These are phyloP conservation scores for Drosophila siamana DNA, from an alignment of 2,888 invertebrate species.

Conservation along the genomic window DNA sequence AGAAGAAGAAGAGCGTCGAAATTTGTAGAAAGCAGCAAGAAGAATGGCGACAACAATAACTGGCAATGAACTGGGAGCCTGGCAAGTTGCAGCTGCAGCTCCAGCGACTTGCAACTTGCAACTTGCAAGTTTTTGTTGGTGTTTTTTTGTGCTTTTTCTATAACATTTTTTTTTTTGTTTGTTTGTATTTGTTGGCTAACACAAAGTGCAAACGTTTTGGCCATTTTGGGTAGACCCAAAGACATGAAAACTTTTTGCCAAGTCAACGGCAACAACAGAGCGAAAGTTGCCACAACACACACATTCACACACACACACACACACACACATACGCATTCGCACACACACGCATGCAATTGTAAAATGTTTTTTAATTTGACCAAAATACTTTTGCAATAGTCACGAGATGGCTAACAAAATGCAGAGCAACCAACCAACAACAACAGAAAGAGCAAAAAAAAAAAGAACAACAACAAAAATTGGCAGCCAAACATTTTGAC, in stretches of 20 bases:
- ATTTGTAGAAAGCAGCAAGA: slow-evolving; percentile 11
- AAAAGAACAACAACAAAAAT: slow-evolving; percentile 46
- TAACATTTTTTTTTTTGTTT: not conserved
- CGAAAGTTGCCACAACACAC: slow-evolving; percentile 49
- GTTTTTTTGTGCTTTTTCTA: not conserved
- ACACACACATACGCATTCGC: slow-evolving; percentile 16
- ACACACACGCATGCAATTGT: slow-evolving; percentile 56
- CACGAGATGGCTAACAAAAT: slow-evolving; percentile 28
- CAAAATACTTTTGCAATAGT: slow-evolving; percentile 76
- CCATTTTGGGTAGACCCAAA: slow-evolving; percentile 46
- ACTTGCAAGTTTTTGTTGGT: not conserved
- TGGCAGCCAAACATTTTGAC: slow-evolving; percentile 47
- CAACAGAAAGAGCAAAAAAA: slow-evolving; percentile 2
- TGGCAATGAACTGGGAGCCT: slow-evolving; percentile 47
- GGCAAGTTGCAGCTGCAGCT: slow-evolving; percentile 33
- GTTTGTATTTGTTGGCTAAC: slow-evolving; percentile 31
- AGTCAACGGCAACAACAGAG: slow-evolving; percentile 45
- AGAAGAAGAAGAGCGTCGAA: not conserved
- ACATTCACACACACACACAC: slow-evolving; percentile 21
- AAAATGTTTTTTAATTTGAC: slow-evolving; percentile 79
- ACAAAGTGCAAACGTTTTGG: slow-evolving; percentile 69
- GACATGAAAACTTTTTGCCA: slow-evolving; percentile 60
- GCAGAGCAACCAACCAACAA: not conserved
- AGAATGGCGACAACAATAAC: slow-evolving; percentile 51
- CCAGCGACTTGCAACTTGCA: slow-evolving; percentile 26